Evolutionary conservation across 2,113 vertebrate genomes (phyloP).

Genomic region (Nycticebus coucang): DNA sequence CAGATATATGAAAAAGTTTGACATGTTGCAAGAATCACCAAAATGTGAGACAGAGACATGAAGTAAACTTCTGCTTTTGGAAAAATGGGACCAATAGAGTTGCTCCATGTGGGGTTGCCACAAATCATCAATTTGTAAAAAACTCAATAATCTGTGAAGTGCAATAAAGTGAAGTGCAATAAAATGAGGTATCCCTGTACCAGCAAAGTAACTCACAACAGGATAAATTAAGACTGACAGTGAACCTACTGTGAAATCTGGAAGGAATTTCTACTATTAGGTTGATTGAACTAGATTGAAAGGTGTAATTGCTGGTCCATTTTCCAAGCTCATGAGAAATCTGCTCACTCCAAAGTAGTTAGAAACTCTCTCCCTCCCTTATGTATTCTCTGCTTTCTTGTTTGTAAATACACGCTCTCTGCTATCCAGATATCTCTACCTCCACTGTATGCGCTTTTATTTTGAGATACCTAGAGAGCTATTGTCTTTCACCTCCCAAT

Average conservation of each 20-base stretch:
- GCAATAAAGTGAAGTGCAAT: too few relatives aligned
- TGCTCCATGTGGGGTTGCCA: background rate
- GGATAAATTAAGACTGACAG: constrained; percentile 48
- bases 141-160: background rate
- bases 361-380: background rate
- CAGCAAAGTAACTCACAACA: constrained; percentile 41
- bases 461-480: background rate
- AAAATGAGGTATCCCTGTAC: background rate
- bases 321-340: constrained; percentile 63
- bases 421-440: background rate
- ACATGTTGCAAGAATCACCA: background rate
- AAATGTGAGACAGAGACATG: background rate
- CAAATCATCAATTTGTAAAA: background rate
- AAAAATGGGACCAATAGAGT: background rate
- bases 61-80: background rate
- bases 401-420: background rate
- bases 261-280: constrained; percentile 57
- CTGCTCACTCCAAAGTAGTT: background rate
- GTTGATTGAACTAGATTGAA: constrained; percentile 38
- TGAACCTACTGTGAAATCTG: constrained; percentile 57
- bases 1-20: background rate
- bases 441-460: background rate
- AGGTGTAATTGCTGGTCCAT: constrained; percentile 28
- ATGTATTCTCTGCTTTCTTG: background rate
- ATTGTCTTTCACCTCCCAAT: background rate